These are phyloP conservation scores for Drosophila ironensis DNA, from an alignment of 1,140 invertebrate genomes.

Conservation along the genomic window DNA sequence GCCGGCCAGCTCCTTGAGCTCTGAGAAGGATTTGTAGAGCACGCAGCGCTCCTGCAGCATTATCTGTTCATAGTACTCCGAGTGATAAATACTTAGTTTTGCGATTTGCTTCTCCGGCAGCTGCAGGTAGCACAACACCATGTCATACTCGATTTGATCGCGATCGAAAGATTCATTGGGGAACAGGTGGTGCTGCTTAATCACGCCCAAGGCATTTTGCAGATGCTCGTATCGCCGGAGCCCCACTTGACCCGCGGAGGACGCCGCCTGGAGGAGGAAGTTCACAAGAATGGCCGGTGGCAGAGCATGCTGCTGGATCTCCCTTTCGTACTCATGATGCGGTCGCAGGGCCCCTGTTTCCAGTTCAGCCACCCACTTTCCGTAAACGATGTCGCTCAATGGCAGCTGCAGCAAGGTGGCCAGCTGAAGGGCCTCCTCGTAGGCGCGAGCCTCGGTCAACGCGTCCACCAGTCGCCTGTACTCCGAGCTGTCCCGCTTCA, in stretches of 20 bases:
- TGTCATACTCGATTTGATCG: constrained; percentile 80
- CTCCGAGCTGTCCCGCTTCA: constrained; percentile 45
- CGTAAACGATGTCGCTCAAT: constrained; percentile 72
- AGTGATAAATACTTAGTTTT: constrained; percentile 59
- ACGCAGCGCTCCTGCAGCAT: constrained; percentile 75
- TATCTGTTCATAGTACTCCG: constrained; percentile 79
- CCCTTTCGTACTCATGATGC: constrained; percentile 62
- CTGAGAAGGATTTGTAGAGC: constrained; percentile 75
- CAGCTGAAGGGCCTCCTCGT: constrained; percentile 67
- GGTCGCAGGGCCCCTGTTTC: constrained; percentile 42
- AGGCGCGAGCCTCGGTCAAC: constrained; percentile 61
- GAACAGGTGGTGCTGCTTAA: constrained; percentile 73
- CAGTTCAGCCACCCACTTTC: constrained; percentile 68
- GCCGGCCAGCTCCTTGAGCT: constrained; percentile 76
- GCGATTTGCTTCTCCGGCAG: constrained; percentile 13
- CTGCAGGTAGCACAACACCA: constrained; percentile 69
- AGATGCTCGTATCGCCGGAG: constrained; percentile 59
- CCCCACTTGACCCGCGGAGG: not conserved
- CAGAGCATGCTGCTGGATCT: constrained; percentile 61
- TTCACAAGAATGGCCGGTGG: constrained; percentile 71
- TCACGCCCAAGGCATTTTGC: constrained; percentile 64
- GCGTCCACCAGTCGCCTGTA: constrained; percentile 55
- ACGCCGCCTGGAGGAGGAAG: constrained; percentile 66
- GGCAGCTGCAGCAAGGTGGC: constrained; percentile 66
- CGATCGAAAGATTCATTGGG: constrained; percentile 77